These are phyloP conservation scores for Cinclus mexicanus DNA, from an alignment of 2,113 vertebrate species.

Conservation along the genomic window DNA sequence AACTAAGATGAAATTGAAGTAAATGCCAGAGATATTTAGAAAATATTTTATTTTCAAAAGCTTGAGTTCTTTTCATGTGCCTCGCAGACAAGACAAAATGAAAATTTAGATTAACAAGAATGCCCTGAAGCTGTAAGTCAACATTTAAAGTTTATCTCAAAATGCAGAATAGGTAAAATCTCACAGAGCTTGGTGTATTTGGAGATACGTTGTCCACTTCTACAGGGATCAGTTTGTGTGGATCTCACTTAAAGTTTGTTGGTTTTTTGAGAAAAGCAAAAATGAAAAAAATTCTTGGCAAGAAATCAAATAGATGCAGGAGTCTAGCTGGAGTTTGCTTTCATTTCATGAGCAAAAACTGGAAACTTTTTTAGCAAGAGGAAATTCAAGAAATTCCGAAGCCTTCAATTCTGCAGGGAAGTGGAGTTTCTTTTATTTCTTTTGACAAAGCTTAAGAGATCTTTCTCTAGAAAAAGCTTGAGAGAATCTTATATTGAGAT, in stretches of 20 bases:
- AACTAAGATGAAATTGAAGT: not conserved
- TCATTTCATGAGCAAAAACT: not conserved
- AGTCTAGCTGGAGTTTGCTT: not conserved
- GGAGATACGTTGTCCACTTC: not conserved
- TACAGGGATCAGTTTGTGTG: not conserved
- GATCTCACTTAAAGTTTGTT: not conserved
- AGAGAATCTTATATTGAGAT: not conserved
- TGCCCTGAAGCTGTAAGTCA: not conserved
- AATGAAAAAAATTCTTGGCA: not conserved
- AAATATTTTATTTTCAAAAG: not conserved
- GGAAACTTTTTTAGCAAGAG: not conserved
- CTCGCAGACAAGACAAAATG: not conserved
- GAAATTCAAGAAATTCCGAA: not conserved
- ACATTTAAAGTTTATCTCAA: not conserved
- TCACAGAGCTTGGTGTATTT: not conserved
- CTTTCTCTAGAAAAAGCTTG: not conserved
- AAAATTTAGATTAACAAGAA: not conserved
- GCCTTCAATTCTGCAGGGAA: not conserved
- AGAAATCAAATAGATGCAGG: not conserved
- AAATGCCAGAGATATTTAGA: not conserved
- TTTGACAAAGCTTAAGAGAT: not conserved
- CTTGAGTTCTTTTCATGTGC: not conserved
- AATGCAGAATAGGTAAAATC: not conserved
- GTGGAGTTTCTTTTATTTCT: not conserved
- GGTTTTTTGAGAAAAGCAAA: not conserved